Base-by-base conservation (phyloP, 2,888 invertebrate species). In the Pollenia amentaria region DNA sequence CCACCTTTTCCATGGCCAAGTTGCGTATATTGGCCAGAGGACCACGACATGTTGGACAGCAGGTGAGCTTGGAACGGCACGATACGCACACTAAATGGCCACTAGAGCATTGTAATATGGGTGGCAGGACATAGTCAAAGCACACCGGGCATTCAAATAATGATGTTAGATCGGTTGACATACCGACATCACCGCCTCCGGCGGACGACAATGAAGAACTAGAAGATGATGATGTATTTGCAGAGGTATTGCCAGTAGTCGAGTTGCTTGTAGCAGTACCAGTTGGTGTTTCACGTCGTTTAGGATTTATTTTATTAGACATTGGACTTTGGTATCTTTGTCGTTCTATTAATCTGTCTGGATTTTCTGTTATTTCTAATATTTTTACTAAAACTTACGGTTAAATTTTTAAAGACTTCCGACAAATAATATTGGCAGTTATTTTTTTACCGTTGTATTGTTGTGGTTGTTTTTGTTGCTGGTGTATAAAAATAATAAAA, bases 1-100 rank as follows among this genome's bases (percentile, higher is more conserved):
- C 99, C 51, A 99, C 99, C 94, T 99, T 99, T 93, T 99, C 99
- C 99, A 99, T 99, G 46, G 99, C 99, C 92, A 99, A 95, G 94
- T 99, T 99, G 89, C 99, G 95, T 90, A 99, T 99, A 94, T 99
- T 99, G 94, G 97, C 97, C 92, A 99, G 95, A 48, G 99, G 98
- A 85, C 99, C 99, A 88, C 99, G 96, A 93, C 99, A 99, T 86
- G 99, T 99, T 62, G 99, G 99, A 94, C 99, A 99, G 94, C 98
- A 98, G 88, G 97, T 97, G 88, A 99, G 95, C 94, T 99, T 99
- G 80, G 99, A 98, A 88, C 99, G 95, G 94, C 99, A 99, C 92
- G 97, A 97, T 88, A 98, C 98, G 94, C 99, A 99, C 85, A 99
- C 99, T 91, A 99, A 95, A 94, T 99, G 99, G 87, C 99, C 99